These are phyloP conservation scores for Tenrec ecaudatus DNA, from an alignment of 2,113 vertebrate species.

Conservation along the genomic window DNA sequence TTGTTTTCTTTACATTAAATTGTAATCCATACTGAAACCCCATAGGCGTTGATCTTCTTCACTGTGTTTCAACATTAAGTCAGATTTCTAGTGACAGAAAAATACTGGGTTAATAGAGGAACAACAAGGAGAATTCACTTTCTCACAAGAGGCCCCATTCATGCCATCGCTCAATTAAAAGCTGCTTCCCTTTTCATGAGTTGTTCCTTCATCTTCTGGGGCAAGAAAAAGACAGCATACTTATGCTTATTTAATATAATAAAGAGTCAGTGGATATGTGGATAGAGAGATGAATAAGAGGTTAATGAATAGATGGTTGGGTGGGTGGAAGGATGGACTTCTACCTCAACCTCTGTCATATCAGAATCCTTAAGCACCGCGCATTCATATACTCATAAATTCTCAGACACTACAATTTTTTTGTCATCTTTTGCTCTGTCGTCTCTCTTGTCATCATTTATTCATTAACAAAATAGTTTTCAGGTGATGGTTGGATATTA, in stretches of 20 bases:
- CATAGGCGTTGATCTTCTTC: no score
- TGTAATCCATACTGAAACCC: no score
- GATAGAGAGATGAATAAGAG: background rate
- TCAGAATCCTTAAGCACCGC: background rate
- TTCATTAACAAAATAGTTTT: constrained; percentile 25
- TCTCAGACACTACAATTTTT: constrained; percentile 4
- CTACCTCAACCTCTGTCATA: background rate
- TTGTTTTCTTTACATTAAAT: background rate
- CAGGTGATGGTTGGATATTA: background rate
- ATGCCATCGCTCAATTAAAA: background rate
- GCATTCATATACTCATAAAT: constrained; percentile 34
- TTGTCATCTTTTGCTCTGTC: background rate
- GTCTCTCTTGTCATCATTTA: background rate
- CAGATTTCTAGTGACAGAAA: constrained; percentile 30
- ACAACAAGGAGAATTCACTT: background rate
- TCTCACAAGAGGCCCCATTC: background rate
- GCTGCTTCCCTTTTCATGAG: background rate
- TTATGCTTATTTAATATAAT: background rate
- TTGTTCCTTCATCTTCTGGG: constrained; percentile 9
- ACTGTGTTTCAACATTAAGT: background rate
- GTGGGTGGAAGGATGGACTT: background rate
- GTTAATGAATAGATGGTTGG: background rate
- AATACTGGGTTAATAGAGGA: background rate
- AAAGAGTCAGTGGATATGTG: constrained; percentile 30
- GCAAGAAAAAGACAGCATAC: background rate